Percentiles rank a stretch among this genome's conserved stretches.
These are phyloP conservation scores for Penelope pileata DNA, from an alignment of 2,113 vertebrate species.

Conservation along the genomic window DNA sequence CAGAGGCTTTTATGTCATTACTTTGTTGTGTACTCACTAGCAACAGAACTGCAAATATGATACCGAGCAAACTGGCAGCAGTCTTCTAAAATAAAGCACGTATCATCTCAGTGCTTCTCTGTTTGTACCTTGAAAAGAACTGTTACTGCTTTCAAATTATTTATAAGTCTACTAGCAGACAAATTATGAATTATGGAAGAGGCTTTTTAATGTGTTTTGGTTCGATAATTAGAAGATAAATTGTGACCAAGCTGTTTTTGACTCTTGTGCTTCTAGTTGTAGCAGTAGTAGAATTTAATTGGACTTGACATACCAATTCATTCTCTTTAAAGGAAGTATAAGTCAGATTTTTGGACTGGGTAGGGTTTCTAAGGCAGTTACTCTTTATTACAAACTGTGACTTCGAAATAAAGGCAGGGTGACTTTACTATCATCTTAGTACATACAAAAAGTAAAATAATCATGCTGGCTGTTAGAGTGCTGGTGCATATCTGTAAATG, in stretches of 20 bases:
- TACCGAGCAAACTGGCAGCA: neutral
- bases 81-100: neutral
- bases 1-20: neutral
- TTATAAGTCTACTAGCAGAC: slow-evolving; percentile 26
- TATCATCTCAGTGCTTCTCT: neutral
- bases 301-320: neutral
- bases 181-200: slow-evolving; percentile 56
- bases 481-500: neutral
- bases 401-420: neutral
- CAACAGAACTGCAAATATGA: neutral
- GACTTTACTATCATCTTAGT: neutral
- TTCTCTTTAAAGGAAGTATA: neutral
- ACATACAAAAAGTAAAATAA: neutral
- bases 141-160: slow-evolving; percentile 38
- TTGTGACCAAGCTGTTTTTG: neutral
- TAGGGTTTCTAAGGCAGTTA: neutral
- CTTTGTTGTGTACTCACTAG: neutral
- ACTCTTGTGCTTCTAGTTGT: neutral
- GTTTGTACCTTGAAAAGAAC: neutral
- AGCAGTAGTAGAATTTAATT: neutral
- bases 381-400: neutral
- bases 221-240: neutral
- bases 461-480: neutral
- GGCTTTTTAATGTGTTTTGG: neutral
- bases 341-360: neutral